Conservation (phyloP, 2,888 invertebrate species). For the Taphrorychus bicolor region DNA sequence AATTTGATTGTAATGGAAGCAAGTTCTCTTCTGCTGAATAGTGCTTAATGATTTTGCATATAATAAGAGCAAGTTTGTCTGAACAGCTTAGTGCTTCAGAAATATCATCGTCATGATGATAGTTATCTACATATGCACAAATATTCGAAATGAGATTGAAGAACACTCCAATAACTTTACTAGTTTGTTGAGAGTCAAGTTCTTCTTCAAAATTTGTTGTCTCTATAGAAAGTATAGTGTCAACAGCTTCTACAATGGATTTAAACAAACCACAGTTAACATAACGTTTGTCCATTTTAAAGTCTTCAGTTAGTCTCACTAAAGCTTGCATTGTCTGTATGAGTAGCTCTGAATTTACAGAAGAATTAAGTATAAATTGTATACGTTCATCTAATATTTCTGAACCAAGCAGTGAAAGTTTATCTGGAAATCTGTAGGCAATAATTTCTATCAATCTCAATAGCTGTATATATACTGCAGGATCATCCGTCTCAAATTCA, state of each 20-base stretch:
- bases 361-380: constrained; percentile 76
- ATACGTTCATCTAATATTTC: constrained; percentile 66
- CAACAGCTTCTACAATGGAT: constrained; percentile 46
- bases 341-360: constrained; percentile 70
- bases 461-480: constrained; percentile 75
- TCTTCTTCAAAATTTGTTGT: constrained; percentile 46
- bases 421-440: constrained; percentile 55
- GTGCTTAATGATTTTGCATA: constrained; percentile 45
- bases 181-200: constrained; percentile 43
- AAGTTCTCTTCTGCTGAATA: constrained; percentile 49
- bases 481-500: constrained; percentile 70
- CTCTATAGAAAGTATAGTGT: constrained; percentile 41
- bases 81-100: constrained; percentile 36
- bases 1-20: constrained; percentile 48
- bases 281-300: constrained; percentile 43
- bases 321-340: constrained; percentile 67
- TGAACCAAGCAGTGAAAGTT: constrained; percentile 60
- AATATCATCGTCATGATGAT: constrained; percentile 36
- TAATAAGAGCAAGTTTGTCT: constrained; percentile 42
- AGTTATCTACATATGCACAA: constrained; percentile 46
- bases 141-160: constrained; percentile 51
- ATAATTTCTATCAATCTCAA: constrained; percentile 71
- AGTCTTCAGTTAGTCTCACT: constrained; percentile 49
- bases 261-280: constrained; percentile 43
- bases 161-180: constrained; percentile 42